Evolutionary conservation across 2,888 invertebrate species (phyloP), one percentile per base, ranked within the genome.

Genomic region (Byasa hedistus): DNA sequence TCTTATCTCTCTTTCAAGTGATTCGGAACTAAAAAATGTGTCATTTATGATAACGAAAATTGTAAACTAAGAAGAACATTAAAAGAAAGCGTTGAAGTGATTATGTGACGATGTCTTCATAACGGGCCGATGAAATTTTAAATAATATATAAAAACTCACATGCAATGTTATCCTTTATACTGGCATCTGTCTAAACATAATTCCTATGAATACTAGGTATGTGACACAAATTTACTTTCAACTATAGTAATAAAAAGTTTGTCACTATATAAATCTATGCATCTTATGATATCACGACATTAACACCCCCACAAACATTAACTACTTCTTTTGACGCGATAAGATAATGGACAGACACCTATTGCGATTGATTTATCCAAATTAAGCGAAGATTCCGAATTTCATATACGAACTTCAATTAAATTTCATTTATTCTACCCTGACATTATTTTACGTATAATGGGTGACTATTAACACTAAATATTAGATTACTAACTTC

Each of bases 371-470:
- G 85, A 84, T 82, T 81, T 84, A 85, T 81, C 81, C 84, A 87
- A 69, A 85, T 80, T 78, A 90, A 89, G 87, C 87, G 75, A 85
- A 83, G 77, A 81, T 76, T 83, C 80, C 82, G n/a, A 82, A 68
- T 67, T 84, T 85, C 82, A 72, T 79, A 83, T 84, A 87, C 83
- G 83, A 83, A 80, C 80, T 84, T 81, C 80, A 81, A 75, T 77
- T 78, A 73, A 73, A 80, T 82, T 86, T 81, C 81, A 82, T 89
- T 88, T 83, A 85, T 78, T 89, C 90, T 91, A 96, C 95, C 96
- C 96, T 96, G 95, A 95, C 95, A 95, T 94, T 94, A 95, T 95
- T 95, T 96, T 96, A 96, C 95, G 96, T 95, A 96, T 95, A 94
- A 95, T 94, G 94, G 64, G 95, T 95, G 94, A 89, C 88, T 91